Conservation (phyloP, 2,888 invertebrate species). For the Esperia sulphurella region DNA sequence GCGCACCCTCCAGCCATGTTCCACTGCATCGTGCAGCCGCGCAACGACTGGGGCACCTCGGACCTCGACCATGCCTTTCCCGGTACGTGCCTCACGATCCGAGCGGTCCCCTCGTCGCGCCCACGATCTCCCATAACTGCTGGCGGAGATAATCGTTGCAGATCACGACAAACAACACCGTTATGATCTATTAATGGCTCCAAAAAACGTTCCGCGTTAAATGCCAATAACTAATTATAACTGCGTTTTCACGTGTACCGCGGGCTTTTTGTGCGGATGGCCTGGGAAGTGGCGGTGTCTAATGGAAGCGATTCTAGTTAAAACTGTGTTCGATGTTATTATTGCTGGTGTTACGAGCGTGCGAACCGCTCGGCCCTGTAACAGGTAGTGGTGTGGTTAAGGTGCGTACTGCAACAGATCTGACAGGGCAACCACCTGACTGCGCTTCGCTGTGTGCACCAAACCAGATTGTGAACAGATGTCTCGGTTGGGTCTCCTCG, state of each 20-base stretch:
- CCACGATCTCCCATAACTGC: too few relatives aligned
- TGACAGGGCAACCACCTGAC: neutral
- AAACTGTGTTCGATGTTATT: slow-evolving; percentile 11
- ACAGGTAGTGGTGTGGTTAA: neutral
- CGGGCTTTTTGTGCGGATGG: slow-evolving; percentile 19
- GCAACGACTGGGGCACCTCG: slow-evolving; percentile 86
- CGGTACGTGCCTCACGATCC: slow-evolving; percentile 71
- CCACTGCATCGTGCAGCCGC: slow-evolving; percentile 90
- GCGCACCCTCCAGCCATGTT: slow-evolving; percentile 77
- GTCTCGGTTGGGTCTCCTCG: neutral
- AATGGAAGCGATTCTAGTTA: slow-evolving; percentile 7
- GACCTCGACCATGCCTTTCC: slow-evolving; percentile 86
- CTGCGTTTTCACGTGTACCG: slow-evolving; percentile 24
- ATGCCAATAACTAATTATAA: slow-evolving; percentile 48
- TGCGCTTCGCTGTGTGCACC: neutral
- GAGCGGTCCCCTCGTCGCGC: neutral
- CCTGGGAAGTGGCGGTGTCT: slow-evolving; percentile 12
- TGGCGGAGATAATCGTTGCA: neutral
- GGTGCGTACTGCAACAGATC: too few relatives aligned
- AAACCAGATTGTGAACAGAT: slow-evolving; percentile 1
- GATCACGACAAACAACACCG: neutral
- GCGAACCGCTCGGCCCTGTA: neutral
- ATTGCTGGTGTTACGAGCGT: slow-evolving; percentile 15
- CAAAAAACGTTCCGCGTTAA: slow-evolving; percentile 28
- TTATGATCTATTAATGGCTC: slow-evolving; percentile 34